Evolutionary conservation across 2,797 vertebrate genomes (phyloP).

Genomic region (Acipenser oxyrinchus): DNA sequence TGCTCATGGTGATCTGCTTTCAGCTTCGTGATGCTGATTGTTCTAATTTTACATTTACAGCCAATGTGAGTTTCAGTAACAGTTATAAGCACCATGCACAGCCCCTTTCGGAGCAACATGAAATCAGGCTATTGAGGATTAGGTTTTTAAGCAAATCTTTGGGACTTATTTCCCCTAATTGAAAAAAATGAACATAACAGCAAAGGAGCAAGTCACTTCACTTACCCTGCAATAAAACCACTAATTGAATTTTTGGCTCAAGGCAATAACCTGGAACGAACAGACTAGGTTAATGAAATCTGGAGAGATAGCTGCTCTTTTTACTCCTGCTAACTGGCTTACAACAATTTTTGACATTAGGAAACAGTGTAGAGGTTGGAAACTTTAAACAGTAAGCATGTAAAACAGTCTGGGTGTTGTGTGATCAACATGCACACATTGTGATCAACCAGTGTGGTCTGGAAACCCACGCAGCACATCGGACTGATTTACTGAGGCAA

Average conservation of each 20-base stretch:
- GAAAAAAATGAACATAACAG: conserved; percentile 35
- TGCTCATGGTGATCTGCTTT: no score
- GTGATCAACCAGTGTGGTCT: no score
- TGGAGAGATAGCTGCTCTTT: conserved; percentile 15
- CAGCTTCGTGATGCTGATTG: no score
- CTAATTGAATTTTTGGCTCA: conserved; percentile 67
- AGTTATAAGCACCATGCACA: no score
- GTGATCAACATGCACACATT: no score
- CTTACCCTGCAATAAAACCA: conserved; percentile 48
- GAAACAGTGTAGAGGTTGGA: neutral
- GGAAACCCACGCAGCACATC: no score
- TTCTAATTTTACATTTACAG: no score
- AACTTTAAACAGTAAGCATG: no score
- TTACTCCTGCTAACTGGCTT: neutral
- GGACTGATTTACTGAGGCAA: no score
- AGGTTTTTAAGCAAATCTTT: conserved; percentile 30
- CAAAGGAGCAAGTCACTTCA: conserved; percentile 50
- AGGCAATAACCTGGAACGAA: conserved; percentile 71
- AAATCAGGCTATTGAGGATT: neutral
- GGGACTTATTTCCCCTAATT: conserved; percentile 1
- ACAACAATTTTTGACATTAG: neutral
- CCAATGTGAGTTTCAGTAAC: no score
- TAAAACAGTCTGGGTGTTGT: no score
- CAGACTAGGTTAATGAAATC: conserved; percentile 66
- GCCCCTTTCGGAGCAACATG: no score